Percentiles rank a stretch among this genome's conserved stretches.
phyloP scores from a whole-genome alignment of 2,797 vertebrate species.

The Notoglanidium macrostoma region DNA sequence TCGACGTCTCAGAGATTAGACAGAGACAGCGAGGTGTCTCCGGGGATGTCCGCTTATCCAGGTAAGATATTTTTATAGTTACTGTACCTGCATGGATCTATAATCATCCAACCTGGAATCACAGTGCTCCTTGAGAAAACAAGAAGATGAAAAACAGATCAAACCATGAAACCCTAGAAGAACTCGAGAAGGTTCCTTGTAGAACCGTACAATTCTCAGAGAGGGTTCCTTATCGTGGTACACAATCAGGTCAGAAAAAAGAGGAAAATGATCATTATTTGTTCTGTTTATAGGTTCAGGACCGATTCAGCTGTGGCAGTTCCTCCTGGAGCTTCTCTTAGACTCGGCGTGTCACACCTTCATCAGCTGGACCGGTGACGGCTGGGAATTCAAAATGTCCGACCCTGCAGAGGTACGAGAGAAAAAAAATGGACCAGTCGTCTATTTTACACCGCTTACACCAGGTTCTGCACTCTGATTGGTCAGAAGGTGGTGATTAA shows the following conservation, averaged over 20 bases:
- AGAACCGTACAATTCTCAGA: not conserved
- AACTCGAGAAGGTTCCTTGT: not conserved
- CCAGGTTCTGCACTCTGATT: not conserved
- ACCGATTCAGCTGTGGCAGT: constrained; percentile 90
- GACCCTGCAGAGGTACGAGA: constrained; percentile 84
- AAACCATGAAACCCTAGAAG: not conserved
- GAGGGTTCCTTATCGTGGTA: not conserved
- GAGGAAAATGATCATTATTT: not conserved
- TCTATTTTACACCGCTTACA: not conserved
- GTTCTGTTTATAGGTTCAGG: constrained; percentile 73
- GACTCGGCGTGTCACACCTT: constrained; percentile 81
- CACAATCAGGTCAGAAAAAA: too few species aligned
- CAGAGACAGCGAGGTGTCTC: constrained; percentile 65
- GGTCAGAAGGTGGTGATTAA: not conserved
- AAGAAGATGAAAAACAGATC: not conserved
- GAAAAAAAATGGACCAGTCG: not conserved
- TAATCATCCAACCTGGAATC: not conserved
- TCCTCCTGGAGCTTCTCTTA: constrained; percentile 84
- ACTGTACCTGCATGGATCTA: not conserved
- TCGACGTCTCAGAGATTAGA: constrained; percentile 66
- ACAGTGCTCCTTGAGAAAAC: too few species aligned
- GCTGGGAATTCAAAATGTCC: constrained; percentile 90
- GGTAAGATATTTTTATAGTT: constrained; percentile 60
- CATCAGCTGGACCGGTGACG: constrained; percentile 89
- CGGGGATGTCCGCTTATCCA: constrained; percentile 77